A percentile compares a stretch with the other conserved stretches of the same genome.
Conservation (phyloP, 2,113 vertebrate species). For the Gymnocephalus cernua region DNA sequence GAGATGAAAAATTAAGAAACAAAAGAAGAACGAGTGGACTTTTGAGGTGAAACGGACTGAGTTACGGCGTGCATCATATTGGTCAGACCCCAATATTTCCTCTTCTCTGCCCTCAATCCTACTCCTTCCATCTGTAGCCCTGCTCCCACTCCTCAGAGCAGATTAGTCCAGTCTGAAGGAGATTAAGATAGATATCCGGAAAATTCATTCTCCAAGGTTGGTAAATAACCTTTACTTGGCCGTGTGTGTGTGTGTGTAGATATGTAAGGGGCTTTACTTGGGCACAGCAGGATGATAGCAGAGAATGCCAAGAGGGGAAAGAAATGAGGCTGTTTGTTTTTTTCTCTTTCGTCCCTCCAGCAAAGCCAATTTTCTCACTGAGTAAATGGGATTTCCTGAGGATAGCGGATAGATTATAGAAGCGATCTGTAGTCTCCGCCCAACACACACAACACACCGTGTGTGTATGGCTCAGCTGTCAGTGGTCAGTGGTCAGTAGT, state of each 20-base stretch:
- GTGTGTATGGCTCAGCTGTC: constrained; percentile 24
- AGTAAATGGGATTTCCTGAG: constrained; percentile 73
- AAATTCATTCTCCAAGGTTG: constrained; percentile 60
- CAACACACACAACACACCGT: constrained; percentile 3
- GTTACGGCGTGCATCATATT: background rate
- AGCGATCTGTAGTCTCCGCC: constrained; percentile 38
- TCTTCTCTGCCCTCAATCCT: constrained; percentile 48
- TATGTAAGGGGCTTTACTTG: constrained; percentile 56
- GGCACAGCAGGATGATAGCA: constrained; percentile 40
- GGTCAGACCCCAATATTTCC: constrained; percentile 12
- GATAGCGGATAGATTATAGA: constrained; percentile 55
- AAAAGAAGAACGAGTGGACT: background rate
- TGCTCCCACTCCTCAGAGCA: constrained; percentile 46
- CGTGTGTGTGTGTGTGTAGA: constrained; percentile 5
- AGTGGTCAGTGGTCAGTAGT: constrained; percentile 29
- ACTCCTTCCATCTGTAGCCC: constrained; percentile 47
- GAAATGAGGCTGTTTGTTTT: constrained; percentile 21
- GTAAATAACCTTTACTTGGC: constrained; percentile 65
- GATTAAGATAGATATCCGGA: constrained; percentile 75
- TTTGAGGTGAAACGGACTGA: background rate
- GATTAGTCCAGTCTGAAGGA: constrained; percentile 65
- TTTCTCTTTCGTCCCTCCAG: constrained; percentile 17
- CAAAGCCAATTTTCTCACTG: constrained; percentile 72
- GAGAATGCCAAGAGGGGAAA: constrained; percentile 42
- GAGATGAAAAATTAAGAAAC: background rate